Conservation (phyloP, 2,113 vertebrate genomes). For the Panthera uncia region DNA sequence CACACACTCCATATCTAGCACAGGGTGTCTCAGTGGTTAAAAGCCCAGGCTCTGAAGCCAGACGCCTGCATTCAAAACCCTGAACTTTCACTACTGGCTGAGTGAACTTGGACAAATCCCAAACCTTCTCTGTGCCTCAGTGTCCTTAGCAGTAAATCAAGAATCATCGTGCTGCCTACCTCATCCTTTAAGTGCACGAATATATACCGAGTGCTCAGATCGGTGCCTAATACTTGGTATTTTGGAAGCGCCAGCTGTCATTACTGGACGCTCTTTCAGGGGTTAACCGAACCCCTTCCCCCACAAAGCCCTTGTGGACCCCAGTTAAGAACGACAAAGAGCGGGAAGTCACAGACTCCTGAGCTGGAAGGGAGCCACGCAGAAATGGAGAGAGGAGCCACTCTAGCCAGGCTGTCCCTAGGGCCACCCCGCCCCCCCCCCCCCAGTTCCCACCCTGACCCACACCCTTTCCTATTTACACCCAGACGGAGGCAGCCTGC, state of each 20-base stretch:
- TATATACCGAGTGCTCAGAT: neutral
- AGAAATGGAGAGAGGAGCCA: neutral
- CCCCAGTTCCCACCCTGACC: conserved; percentile 61
- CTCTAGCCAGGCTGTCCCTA: conserved; percentile 2
- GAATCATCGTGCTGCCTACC: neutral
- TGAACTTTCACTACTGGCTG: neutral
- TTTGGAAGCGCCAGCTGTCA: conserved; percentile 61
- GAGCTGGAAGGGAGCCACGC: neutral
- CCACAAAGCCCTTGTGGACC: neutral
- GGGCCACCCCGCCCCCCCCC: neutral
- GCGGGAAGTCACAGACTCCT: neutral
- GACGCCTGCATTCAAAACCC: neutral
- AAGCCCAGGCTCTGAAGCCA: neutral
- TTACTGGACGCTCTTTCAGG: neutral
- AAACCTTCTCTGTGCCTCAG: neutral
- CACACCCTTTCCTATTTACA: conserved; percentile 83
- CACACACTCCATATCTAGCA: neutral
- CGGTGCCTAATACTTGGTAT: neutral
- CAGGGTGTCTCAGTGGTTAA: neutral
- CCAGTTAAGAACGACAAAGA: neutral
- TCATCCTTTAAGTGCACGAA: neutral
- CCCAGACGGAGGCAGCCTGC: conserved; percentile 67
- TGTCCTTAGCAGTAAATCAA: neutral
- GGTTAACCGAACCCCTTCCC: neutral
- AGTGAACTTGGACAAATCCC: neutral